phyloP scores from a whole-genome alignment of 2,888 invertebrate species.

The Tipula helvola region DNA sequence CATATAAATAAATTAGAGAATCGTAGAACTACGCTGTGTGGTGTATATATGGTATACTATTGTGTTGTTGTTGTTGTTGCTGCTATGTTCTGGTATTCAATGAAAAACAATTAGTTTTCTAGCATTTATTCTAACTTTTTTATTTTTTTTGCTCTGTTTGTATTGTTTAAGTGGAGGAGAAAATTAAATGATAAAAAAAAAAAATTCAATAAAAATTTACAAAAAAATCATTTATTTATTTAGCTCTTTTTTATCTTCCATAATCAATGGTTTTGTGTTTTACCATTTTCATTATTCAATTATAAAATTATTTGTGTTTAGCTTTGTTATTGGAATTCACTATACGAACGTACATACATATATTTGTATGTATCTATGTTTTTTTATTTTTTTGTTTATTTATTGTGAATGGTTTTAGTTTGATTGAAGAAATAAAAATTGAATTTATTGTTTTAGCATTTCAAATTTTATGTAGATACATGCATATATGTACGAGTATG shows the following conservation, averaged over 20 bases:
- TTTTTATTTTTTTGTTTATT: not conserved
- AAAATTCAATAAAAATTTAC: not conserved
- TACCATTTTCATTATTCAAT: constrained; percentile 4
- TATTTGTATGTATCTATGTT: not conserved
- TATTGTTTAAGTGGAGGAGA: not conserved
- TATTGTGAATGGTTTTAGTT: not conserved
- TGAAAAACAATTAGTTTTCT: not conserved
- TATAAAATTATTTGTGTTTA: not conserved
- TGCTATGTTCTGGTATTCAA: not conserved
- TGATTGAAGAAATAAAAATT: not conserved
- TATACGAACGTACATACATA: not conserved
- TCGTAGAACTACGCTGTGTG: not conserved
- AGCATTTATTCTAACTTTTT: not conserved
- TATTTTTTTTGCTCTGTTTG: not conserved
- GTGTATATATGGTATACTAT: not conserved
- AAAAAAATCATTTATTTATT: not conserved
- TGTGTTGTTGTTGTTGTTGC: not conserved
- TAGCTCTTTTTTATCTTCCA: not conserved
- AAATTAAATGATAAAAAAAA: not conserved
- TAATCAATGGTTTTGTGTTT: not conserved
- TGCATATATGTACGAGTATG: not conserved
- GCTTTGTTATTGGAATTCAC: not conserved
- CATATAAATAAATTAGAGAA: not conserved
- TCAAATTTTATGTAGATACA: not conserved
- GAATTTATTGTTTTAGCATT: not conserved